These are phyloP conservation scores for Saccostrea cuccullata DNA, from an alignment of 1,140 invertebrate genomes.

Conservation along the genomic window DNA sequence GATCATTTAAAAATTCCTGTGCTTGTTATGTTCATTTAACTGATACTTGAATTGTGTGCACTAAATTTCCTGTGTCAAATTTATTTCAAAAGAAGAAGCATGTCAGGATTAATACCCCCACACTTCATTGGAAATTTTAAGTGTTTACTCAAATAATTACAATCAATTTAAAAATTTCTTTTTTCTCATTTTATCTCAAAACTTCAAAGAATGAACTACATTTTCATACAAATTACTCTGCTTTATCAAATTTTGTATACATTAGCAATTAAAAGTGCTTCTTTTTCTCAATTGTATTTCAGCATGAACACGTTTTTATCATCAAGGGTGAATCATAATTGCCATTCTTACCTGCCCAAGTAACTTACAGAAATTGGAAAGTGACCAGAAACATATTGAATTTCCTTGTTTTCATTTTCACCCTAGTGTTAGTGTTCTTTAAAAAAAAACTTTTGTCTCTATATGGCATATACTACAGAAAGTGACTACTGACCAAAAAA, in stretches of 20 bases:
- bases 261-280: too few species aligned
- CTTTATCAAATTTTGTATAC: too few species aligned
- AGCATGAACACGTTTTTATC: too few species aligned
- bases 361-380: not conserved
- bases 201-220: not conserved
- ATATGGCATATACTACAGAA: not conserved
- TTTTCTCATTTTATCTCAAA: not conserved
- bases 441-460: not conserved
- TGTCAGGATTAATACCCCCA: not conserved
- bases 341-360: not conserved
- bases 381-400: constrained; percentile 3
- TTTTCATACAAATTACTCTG: too few species aligned
- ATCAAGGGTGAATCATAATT: not conserved
- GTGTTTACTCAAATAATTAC: constrained; percentile 9
- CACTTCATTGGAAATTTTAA: not conserved
- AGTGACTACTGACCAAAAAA: not conserved
- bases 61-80: constrained; percentile 20
- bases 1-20: not conserved
- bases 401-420: not conserved
- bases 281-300: too few species aligned
- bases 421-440: not conserved
- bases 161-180: constrained; percentile 1
- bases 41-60: not conserved
- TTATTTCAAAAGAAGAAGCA: not conserved
- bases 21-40: not conserved